phyloP scores from a whole-genome alignment of 2,113 vertebrate genomes.

The Emberiza fucata region DNA sequence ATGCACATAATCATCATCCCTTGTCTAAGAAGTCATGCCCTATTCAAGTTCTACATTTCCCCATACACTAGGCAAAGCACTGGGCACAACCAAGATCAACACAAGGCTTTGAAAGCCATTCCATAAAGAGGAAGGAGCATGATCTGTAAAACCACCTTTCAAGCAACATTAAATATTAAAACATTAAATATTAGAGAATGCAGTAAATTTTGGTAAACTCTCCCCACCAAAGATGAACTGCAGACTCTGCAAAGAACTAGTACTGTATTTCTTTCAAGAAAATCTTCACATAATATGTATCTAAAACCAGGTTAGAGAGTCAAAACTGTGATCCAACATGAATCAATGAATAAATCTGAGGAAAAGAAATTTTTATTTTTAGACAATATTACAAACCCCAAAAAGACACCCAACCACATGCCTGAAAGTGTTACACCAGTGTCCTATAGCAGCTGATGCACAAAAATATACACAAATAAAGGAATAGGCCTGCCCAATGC shows the following conservation, averaged over 20 bases:
- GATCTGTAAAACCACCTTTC: not conserved
- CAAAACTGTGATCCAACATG: not conserved
- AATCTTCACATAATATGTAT: not conserved
- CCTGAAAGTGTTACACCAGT: slow-evolving; percentile 43
- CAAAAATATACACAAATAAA: slow-evolving; percentile 57
- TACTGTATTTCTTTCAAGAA: not conserved
- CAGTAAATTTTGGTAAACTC: not conserved
- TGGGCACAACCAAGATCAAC: slow-evolving; percentile 1
- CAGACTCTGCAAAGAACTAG: not conserved
- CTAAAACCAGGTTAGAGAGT: not conserved
- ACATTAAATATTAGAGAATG: not conserved
- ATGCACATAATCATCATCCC: slow-evolving; percentile 44
- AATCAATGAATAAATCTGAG: not conserved
- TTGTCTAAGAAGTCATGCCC: slow-evolving; percentile 31
- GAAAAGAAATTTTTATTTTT: not conserved
- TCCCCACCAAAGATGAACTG: not conserved
- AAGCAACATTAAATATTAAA: not conserved
- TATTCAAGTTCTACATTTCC: slow-evolving; percentile 11
- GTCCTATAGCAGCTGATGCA: slow-evolving; percentile 45
- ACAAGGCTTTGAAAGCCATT: not conserved
- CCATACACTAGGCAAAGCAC: not conserved
- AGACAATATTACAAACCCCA: not conserved
- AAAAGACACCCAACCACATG: slow-evolving; percentile 36
- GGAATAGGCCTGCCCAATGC: slow-evolving; percentile 48
- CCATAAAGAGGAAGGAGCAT: not conserved